phyloP scores from a whole-genome alignment of 2,888 invertebrate genomes.

The Eupeodes luniger region DNA sequence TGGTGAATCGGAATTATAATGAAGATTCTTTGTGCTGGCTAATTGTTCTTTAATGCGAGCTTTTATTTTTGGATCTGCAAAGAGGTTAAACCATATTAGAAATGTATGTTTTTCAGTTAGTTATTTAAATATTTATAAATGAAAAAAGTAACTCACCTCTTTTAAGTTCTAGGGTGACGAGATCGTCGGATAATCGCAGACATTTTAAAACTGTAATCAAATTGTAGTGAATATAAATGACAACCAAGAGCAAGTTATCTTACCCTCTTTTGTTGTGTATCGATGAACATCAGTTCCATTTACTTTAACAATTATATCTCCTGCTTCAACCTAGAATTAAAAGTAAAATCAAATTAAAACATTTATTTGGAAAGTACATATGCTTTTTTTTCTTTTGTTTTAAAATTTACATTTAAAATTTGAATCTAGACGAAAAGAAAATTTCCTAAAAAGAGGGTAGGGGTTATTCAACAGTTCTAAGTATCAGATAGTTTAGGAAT shows the following conservation, averaged over 20 bases:
- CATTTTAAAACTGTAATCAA: constrained; percentile 93
- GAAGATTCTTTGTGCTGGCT: constrained; percentile 86
- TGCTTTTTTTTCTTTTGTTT: no score
- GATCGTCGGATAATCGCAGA: constrained; percentile 94
- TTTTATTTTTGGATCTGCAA: constrained; percentile 93
- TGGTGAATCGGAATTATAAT: constrained; percentile 85
- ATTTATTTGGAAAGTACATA: neutral
- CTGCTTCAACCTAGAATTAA: constrained; percentile 92
- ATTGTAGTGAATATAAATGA: constrained; percentile 74
- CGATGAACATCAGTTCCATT: constrained; percentile 96
- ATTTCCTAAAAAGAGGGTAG: no score
- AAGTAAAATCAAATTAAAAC: constrained; percentile 21
- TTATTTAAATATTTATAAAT: neutral
- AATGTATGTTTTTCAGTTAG: neutral
- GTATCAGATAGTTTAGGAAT: no score
- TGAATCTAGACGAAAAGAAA: no score
- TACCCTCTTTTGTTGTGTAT: constrained; percentile 96
- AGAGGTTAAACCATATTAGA: neutral
- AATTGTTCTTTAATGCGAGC: constrained; percentile 90
- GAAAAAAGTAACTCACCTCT: constrained; percentile 89
- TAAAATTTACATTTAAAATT: no score
- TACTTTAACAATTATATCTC: constrained; percentile 96
- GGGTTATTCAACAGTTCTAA: no score
- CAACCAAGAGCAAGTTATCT: constrained; percentile 25
- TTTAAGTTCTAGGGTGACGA: constrained; percentile 95